phyloP scores from a whole-genome alignment of 1,140 invertebrate genomes.

The Babylonia areolata region DNA sequence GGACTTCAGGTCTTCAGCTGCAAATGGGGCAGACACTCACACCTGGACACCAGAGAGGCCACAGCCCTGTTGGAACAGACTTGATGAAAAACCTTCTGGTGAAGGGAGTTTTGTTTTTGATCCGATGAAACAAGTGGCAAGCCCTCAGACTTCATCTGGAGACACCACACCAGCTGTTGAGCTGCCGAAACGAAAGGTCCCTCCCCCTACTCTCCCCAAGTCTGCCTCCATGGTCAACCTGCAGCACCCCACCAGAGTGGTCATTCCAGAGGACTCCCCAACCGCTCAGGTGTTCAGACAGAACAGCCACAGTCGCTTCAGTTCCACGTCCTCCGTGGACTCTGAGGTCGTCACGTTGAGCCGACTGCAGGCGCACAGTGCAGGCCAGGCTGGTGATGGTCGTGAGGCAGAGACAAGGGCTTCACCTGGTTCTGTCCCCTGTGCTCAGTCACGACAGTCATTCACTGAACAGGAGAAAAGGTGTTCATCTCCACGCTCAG shows the following conservation, averaged over 20 bases:
- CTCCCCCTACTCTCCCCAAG: slow-evolving; percentile 3
- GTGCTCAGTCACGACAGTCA: not conserved
- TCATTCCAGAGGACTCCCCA: not conserved
- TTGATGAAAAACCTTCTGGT: not conserved
- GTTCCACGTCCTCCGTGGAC: slow-evolving; percentile 2
- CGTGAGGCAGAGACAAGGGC: not conserved
- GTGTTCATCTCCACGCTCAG: not conserved
- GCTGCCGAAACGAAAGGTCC: not conserved
- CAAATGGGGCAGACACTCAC: not conserved
- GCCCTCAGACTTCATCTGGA: not conserved
- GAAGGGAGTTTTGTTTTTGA: not conserved
- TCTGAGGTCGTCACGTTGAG: not conserved
- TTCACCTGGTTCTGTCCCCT: not conserved
- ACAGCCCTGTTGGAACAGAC: not conserved
- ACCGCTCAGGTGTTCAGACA: not conserved
- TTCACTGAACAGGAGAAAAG: not conserved
- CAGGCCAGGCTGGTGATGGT: not conserved
- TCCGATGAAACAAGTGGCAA: not conserved
- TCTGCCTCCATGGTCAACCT: not conserved
- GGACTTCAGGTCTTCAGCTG: not conserved
- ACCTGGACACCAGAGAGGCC: not conserved
- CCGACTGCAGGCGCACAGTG: not conserved
- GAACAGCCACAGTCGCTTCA: not conserved
- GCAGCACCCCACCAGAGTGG: not conserved
- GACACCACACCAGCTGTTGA: not conserved